These are phyloP conservation scores for Euschistus heros DNA, from an alignment of 1,140 invertebrate genomes.

Conservation along the genomic window DNA sequence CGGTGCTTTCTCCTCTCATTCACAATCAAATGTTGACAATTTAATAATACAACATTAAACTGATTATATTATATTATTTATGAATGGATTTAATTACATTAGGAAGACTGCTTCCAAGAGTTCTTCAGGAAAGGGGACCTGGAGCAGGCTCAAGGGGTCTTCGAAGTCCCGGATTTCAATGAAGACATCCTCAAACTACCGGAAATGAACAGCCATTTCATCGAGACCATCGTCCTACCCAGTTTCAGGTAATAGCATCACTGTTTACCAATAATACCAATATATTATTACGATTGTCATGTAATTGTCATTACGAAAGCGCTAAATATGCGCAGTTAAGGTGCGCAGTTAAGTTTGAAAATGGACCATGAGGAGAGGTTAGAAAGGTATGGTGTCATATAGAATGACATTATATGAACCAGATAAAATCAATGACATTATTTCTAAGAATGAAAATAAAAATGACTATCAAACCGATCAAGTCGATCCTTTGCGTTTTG, in stretches of 20 bases:
- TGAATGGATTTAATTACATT: not conserved
- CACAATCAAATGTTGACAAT: too few relatives aligned
- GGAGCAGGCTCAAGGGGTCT: not conserved
- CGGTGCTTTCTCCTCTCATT: too few relatives aligned
- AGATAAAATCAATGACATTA: not conserved
- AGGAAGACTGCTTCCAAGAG: not conserved
- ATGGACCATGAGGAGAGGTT: not conserved
- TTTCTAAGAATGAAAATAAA: too few relatives aligned
- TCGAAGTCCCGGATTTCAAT: not conserved
- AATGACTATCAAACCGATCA: too few relatives aligned
- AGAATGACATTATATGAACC: not conserved
- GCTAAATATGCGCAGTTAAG: not conserved
- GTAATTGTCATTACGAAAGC: not conserved
- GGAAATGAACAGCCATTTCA: not conserved
- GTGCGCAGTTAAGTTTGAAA: not conserved
- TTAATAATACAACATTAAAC: too few relatives aligned
- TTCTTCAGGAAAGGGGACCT: slow-evolving; percentile 7
- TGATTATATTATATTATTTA: too few relatives aligned
- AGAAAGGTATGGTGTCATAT: not conserved
- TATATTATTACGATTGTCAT: not conserved
- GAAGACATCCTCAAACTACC: slow-evolving; percentile 3
- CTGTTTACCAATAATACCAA: not conserved
- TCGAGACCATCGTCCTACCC: not conserved
- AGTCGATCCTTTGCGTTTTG: too few relatives aligned
- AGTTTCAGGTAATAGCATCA: not conserved